phyloP scores from a whole-genome alignment of 2,888 invertebrate genomes.

The Caenorhabditis sinica region DNA sequence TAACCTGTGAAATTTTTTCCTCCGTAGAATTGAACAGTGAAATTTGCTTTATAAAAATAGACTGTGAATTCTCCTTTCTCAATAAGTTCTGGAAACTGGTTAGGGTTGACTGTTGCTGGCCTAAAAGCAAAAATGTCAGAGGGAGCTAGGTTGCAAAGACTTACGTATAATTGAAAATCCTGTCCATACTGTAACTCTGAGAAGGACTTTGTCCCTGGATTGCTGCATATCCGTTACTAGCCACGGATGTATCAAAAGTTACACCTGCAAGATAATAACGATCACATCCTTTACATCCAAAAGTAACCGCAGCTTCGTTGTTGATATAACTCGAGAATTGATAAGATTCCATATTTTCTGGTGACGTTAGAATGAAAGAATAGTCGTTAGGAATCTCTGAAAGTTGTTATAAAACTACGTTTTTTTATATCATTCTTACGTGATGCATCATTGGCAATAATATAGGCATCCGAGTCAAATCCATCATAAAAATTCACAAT shows the following conservation, averaged over 20 bases:
- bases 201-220: slow-evolving; percentile 22
- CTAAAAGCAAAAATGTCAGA: background rate
- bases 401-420: background rate
- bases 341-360: background rate
- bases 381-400: slow-evolving; percentile 11
- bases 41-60: background rate
- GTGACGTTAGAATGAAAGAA: background rate
- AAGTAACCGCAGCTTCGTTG: slow-evolving; percentile 1
- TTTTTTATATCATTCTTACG: background rate
- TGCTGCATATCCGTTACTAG: background rate
- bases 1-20: background rate
- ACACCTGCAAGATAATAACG: slow-evolving; percentile 9
- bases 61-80: slow-evolving; percentile 14
- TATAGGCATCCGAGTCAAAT: slow-evolving; percentile 9
- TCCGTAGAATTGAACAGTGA: background rate
- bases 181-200: background rate
- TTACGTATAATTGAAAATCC: slow-evolving; percentile 3
- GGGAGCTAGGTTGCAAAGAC: background rate
- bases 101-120: background rate
- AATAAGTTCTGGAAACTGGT: slow-evolving; percentile 23
- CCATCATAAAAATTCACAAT: slow-evolving; percentile 21
- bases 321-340: background rate
- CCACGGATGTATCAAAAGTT: background rate
- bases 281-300: slow-evolving; percentile 17
- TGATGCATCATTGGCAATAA: slow-evolving; percentile 20